Base-by-base conservation (phyloP, 2,888 invertebrate species). In the Aspidiotus destructor region DNA sequence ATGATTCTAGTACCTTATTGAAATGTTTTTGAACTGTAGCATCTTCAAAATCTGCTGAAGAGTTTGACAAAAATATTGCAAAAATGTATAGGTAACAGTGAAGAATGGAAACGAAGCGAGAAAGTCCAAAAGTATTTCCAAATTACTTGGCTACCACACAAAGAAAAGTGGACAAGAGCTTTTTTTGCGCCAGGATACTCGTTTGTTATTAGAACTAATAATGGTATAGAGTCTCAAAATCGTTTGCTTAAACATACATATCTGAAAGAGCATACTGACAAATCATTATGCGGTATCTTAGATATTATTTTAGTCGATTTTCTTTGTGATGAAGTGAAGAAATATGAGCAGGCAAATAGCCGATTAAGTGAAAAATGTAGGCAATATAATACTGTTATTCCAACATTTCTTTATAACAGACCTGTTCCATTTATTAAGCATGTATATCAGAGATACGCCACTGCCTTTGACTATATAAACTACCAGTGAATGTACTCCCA, bases 181-280 rank as follows among this genome's bases (percentile, higher is more conserved):
- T 60, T 60, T 11, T 60, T 60, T 42, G 42, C 41, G 2, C n/a
- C 1, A 1, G 2, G 41, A 2, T 60, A n/a, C n/a, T n/a, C 41
- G 9, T 41, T 60, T 11, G 7, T 41, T 8, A 60, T 60, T 13
- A 60, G 41, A 41, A 60, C 60, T 1, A 60, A 60, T 41, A 60
- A 60, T 42, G 60, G 60, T 13, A 41, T 60, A 13, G 60, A 60
- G 10, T 8, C 41, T 40, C 42, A 60, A 41, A 9, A 60, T 41
- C 41, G 8, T 7, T 1, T 41, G 2, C 41, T 60, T 41, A 60
- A 60, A 41, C 42, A 60, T 15, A 7, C 8, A 8, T 60, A 5
- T 41, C 15, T 60, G 15, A 41, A 40, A 7, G 8, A 2, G 1
- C 60, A 60, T 15, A n/a, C 2, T 7, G 60, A 60, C 3, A 41